Percentiles rank a stretch among this genome's conserved stretches.
These are phyloP conservation scores for Tricholauxania praeusta DNA, from an alignment of 2,888 invertebrate species.

Conservation along the genomic window DNA sequence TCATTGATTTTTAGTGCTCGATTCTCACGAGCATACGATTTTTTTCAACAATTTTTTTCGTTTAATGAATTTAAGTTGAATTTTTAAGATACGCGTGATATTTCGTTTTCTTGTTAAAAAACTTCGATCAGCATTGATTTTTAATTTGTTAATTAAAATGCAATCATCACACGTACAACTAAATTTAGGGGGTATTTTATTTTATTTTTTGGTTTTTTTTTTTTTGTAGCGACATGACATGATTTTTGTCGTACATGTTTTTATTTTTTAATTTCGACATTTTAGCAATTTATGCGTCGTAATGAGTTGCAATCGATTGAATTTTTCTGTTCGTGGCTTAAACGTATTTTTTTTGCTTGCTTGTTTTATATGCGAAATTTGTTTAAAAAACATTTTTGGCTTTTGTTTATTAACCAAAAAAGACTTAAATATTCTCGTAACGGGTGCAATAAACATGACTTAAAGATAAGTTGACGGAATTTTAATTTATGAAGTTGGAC, in stretches of 20 bases:
- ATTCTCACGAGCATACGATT: conserved; percentile 66
- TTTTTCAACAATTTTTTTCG: conserved; percentile 19
- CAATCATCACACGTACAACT: conserved; percentile 57
- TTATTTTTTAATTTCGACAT: conserved; percentile 9
- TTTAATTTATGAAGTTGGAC: background rate
- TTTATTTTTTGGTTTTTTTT: background rate
- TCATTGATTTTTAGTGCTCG: conserved; percentile 40
- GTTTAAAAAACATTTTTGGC: background rate
- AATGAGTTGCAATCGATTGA: conserved; percentile 8
- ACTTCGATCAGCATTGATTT: conserved; percentile 55
- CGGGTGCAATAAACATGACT: conserved; percentile 10
- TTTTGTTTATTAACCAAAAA: background rate
- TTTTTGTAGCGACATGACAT: background rate
- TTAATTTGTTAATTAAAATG: conserved; percentile 66
- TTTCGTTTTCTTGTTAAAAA: background rate
- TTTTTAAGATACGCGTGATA: conserved; percentile 37
- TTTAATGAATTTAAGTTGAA: background rate
- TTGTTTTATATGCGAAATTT: conserved; percentile 2
- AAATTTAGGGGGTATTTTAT: background rate
- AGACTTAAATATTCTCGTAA: background rate
- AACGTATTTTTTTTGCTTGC: background rate
- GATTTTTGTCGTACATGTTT: conserved; percentile 7
- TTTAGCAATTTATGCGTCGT: conserved; percentile 12
- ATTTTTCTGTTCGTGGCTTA: background rate
- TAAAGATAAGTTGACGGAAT: background rate